Evolutionary conservation across 2,888 invertebrate species (phyloP).

Genomic region (Epinotia bilunana): DNA sequence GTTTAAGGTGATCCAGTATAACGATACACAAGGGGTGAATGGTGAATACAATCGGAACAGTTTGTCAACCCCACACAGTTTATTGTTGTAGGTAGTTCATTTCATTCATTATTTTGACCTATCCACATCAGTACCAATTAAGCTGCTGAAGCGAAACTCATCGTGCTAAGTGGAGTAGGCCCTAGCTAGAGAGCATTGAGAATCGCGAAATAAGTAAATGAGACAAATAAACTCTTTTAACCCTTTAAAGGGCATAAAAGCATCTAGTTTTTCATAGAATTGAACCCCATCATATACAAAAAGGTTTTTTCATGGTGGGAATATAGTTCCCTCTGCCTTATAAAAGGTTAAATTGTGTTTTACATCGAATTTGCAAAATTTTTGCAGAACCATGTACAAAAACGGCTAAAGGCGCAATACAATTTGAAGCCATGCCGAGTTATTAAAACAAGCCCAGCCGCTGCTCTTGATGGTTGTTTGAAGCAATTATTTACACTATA

Average conservation of each 20-base stretch:
- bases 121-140: neutral
- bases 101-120: too few species aligned
- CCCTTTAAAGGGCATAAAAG: too few species aligned
- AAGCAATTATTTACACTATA: constrained; percentile 63
- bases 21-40: too few species aligned
- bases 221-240: neutral
- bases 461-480: constrained; percentile 52
- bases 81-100: too few species aligned
- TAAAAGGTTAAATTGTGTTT: neutral
- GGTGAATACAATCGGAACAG: too few species aligned
- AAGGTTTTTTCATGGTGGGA: too few species aligned
- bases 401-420: neutral
- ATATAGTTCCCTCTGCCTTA: too few species aligned
- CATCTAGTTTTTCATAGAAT: too few species aligned
- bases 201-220: neutral
- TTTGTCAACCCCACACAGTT: too few species aligned
- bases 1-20: too few species aligned
- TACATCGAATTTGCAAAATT: neutral
- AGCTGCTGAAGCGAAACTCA: neutral
- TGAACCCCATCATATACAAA: too few species aligned
- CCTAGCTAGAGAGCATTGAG: neutral
- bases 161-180: neutral
- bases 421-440: constrained; percentile 25
- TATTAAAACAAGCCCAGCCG: constrained; percentile 36
- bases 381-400: neutral